A percentile compares a stretch with the other conserved stretches of the same genome.
Conservation (phyloP, 2,113 vertebrate genomes). For the zebrafish (Danio rerio) region DNA sequence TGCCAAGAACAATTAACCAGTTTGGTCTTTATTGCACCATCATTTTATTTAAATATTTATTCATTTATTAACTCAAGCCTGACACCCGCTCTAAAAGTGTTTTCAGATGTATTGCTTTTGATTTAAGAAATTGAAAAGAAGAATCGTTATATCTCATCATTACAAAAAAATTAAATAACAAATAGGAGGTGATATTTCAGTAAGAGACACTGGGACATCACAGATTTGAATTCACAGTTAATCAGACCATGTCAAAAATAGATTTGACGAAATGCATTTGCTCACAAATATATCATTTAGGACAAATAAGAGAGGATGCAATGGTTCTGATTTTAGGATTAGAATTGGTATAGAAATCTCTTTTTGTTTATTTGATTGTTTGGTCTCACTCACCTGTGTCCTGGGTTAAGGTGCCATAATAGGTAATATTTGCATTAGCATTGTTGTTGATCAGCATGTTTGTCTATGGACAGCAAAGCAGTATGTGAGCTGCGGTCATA, state of each 20-base stretch:
- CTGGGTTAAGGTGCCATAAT: conserved; percentile 69
- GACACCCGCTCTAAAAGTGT: neutral
- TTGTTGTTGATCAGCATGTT: conserved; percentile 76
- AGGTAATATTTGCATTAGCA: conserved; percentile 57
- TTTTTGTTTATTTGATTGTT: neutral
- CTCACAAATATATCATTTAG: neutral
- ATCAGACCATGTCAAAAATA: neutral
- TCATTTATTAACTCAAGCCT: neutral
- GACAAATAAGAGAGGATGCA: neutral
- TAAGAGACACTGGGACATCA: neutral
- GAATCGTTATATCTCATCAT: neutral
- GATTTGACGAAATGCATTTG: neutral
- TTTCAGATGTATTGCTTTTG: neutral
- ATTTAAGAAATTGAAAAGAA: neutral
- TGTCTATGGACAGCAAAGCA: conserved; percentile 56
- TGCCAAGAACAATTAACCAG: neutral
- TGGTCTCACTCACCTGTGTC: conserved; percentile 77
- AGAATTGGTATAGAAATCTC: neutral
- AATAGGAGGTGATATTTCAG: neutral
- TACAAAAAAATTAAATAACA: neutral
- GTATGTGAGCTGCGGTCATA: conserved; percentile 61
- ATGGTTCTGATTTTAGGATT: neutral
- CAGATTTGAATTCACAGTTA: neutral
- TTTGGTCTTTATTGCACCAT: neutral
- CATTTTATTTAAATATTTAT: neutral